Base-by-base conservation (phyloP, 2,797 vertebrate species). In the Xiphorhynchus erythropygius region DNA sequence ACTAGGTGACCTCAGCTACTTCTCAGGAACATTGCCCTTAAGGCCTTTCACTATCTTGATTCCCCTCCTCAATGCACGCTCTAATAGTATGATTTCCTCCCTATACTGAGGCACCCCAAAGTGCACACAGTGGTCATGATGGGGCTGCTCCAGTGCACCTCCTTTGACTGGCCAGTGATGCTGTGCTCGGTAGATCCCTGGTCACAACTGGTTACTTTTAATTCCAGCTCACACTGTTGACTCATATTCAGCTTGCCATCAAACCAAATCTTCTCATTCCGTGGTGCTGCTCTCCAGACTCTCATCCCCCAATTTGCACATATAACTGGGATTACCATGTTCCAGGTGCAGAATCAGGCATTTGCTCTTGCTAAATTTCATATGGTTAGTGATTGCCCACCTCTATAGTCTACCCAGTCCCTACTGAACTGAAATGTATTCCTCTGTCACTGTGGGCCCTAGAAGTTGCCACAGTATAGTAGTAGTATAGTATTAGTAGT, bases 91-190 rank as follows among this genome's bases (percentile, higher is more conserved):
- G 44, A 44, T 44, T 44, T 44, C 44, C 44, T 44, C 19, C 44
- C 19, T 44, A 44, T 22, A 44, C 44, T 21, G 10, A 44, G 44
- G 44, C 44, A 21, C 44, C 44, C 44, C 44, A 21, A 44, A 44
- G 44, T 44, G 44, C 19, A 44, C 44, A 44, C 44, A 22, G 44
- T 44, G 44, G 10, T 11, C 19, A 44, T 44, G 44, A 18, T 44
- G 44, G 44, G 44, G 16, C 25, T 5, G 2, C 30, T 56, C 22
- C 30, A 46, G 16, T 30, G 23, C 25, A 41, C 30, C 13, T 55
- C 24, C 23, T 25, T 59, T 2, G 2, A 39, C 5, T 0, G 2
- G 3, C 25, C 37, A 44, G 4, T 18, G 14, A 7, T 56, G 49
- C 15, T 33, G 13, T 64, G 41, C 12, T 46, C 81, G 59, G 33